Percentiles rank a stretch among this genome's conserved stretches.
These are phyloP conservation scores for Ichneumon xanthorius DNA, from an alignment of 2,888 invertebrate genomes.

Conservation along the genomic window DNA sequence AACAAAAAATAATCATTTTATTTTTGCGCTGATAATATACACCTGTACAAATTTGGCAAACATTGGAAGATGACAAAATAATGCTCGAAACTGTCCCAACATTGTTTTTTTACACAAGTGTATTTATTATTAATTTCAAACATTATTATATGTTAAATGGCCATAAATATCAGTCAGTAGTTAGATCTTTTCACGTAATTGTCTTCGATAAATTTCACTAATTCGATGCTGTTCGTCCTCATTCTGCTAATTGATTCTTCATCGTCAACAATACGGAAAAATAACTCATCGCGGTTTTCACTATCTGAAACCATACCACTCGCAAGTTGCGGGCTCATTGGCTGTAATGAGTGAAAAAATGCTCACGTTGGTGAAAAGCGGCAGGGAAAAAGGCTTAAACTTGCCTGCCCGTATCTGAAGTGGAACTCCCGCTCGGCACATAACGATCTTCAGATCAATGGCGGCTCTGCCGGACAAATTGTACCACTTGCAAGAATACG, in stretches of 20 bases:
- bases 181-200: no score
- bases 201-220: neutral
- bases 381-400: slow-evolving; percentile 64
- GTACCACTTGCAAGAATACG: slow-evolving; percentile 71
- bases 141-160: neutral
- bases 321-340: neutral
- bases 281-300: slow-evolving; percentile 8
- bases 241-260: neutral
- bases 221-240: no score
- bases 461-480: slow-evolving; percentile 60
- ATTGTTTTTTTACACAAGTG: slow-evolving; percentile 16
- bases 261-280: slow-evolving; percentile 4
- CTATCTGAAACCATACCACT: neutral
- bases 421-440: slow-evolving; percentile 65
- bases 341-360: neutral
- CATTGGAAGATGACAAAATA: neutral
- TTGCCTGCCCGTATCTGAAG: slow-evolving; percentile 69
- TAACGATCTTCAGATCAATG: slow-evolving; percentile 56
- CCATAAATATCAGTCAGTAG: neutral
- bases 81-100: neutral
- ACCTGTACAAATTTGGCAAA: neutral
- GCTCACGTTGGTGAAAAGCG: slow-evolving; percentile 63
- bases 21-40: neutral
- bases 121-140: neutral
- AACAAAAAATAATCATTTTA: no score